Base-by-base conservation (phyloP, 2,797 vertebrate genomes). In the Eupleurogrammus muticus region DNA sequence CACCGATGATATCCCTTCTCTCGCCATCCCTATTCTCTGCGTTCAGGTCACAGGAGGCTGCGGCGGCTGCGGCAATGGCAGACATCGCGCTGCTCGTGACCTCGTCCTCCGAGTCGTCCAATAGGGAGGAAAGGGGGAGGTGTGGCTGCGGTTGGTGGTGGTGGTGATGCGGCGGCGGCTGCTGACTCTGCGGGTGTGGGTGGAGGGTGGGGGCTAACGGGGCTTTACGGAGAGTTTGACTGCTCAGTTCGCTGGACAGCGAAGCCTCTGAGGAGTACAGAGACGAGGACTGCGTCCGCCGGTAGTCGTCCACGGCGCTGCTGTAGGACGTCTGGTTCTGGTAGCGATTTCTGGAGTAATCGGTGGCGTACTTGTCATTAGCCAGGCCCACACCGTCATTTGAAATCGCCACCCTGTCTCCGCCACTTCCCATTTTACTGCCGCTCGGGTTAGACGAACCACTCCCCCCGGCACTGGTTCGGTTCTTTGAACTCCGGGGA, bases 81-180 rank as follows among this genome's bases (percentile, higher is more conserved):
- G 94, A 95, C 94, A 95, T 95, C 1, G 94, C 94, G 21, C 93
- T 95, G 88, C 93, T 95, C 14, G 94, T 94, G 66, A 95, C 94
- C 80, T 95, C 94, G 11, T 95, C 94, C 81, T 95, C 94, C 0
- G 94, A 94, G 60, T 95, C 94, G 58, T 95, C 94, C 76, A 95
- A 57, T 1, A 95, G 83, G 65, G 94, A 92, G 20, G 94, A 95
- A 17, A 95, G 92, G 4, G 94, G 94, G 51, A 95, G 94, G 81
- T 95, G 94, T 4, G 93, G 92, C 66, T 92, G 87, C 19, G 83
- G 88, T 5, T 90, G 92, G n/a, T 74, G 89, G 0, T 89, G 92
- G 14, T 85, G 89, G 6, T 91, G 93, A 0, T 82, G 93, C 0
- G 86, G 72, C 0, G 36, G 61, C 0, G 77, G 34, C 5, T 7